Base-by-base conservation (phyloP, 2,113 vertebrate species). In the Channa argus region DNA sequence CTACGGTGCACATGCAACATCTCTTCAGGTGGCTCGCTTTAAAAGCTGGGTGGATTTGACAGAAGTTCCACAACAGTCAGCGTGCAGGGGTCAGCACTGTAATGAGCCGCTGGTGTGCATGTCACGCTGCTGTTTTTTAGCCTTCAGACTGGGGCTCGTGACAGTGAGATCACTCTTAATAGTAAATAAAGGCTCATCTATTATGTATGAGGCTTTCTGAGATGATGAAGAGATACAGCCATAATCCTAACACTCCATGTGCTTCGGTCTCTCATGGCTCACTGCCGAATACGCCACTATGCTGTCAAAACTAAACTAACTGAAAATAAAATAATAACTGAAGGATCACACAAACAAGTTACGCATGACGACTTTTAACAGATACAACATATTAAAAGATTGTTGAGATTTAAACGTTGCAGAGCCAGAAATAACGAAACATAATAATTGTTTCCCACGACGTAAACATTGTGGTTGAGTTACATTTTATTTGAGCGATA, bases 51-150 rank as follows among this genome's bases (percentile, higher is more conserved):
- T 2, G 37, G 39, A 9, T 46, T 46, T 38, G 77, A 78, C 63
- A 54, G 67, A 33, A 62, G 74, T 44, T 69, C 10, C n/a, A 78
- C 72, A 62, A 44, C 45, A 15, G 79, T 53, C 63, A 24, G 75
- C 50, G 0, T 5, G 55, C 47, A 63, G 34, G 51, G 65, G 79
- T 80, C 72, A 56, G 41, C 0, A 5, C 15, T 9, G 3, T 53
- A 34, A 69, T 43, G 58, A 85, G n/a, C 58, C 14, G 2, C 65
- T 75, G 65, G 69, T 43, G 67, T 56, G 1, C 47, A 9, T 55
- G 71, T 58, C 34, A 63, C 5, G 37, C 5, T 6, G 38, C 64
- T 15, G 14, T 33, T 50, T n/a, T 49, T 44, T 24, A 54, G 53
- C 45, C 52, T 34, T 50, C 14, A 13, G 46, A 12, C 33, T 1